phyloP scores from a whole-genome alignment of 1,140 invertebrate species.

The Zaprionus inermis region DNA sequence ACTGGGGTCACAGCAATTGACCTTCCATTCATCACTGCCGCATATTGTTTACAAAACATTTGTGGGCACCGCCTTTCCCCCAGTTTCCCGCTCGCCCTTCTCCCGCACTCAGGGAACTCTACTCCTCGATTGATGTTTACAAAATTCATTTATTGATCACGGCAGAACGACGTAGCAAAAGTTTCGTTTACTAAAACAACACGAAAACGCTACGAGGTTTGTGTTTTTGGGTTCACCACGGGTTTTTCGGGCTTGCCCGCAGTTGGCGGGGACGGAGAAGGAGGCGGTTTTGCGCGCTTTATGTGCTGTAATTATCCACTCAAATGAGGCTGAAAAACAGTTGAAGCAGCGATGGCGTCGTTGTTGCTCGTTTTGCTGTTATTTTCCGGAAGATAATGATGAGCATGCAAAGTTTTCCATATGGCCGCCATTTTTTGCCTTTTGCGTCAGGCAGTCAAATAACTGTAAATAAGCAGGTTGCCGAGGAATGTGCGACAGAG shows the following conservation, averaged over 20 bases:
- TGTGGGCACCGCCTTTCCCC: conserved; percentile 28
- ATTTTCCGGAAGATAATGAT: conserved; percentile 53
- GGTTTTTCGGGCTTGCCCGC: background rate
- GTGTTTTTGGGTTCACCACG: background rate
- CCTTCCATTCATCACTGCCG: conserved; percentile 74
- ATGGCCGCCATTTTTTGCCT: conserved; percentile 32
- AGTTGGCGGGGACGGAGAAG: background rate
- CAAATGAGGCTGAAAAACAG: conserved; percentile 67
- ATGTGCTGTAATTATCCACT: conserved; percentile 67
- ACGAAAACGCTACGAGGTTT: conserved; percentile 3
- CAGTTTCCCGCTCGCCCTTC: background rate
- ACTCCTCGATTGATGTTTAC: conserved; percentile 71
- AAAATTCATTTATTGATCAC: conserved; percentile 78
- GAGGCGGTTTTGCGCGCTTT: background rate
- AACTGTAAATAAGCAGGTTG: conserved; percentile 74
- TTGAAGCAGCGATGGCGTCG: conserved; percentile 3
- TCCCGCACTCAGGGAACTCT: conserved; percentile 9
- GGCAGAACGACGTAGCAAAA: conserved; percentile 16
- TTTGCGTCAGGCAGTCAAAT: conserved; percentile 58
- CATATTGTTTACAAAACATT: conserved; percentile 71
- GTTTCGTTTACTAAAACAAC: conserved; percentile 72
- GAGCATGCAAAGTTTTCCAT: conserved; percentile 51
- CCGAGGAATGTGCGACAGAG: conserved; percentile 57
- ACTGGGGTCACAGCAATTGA: conserved; percentile 75
- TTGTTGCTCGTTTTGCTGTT: conserved; percentile 5